Conservation (phyloP, 64 coral and sea anemone species). For the Porites australiensis region DNA sequence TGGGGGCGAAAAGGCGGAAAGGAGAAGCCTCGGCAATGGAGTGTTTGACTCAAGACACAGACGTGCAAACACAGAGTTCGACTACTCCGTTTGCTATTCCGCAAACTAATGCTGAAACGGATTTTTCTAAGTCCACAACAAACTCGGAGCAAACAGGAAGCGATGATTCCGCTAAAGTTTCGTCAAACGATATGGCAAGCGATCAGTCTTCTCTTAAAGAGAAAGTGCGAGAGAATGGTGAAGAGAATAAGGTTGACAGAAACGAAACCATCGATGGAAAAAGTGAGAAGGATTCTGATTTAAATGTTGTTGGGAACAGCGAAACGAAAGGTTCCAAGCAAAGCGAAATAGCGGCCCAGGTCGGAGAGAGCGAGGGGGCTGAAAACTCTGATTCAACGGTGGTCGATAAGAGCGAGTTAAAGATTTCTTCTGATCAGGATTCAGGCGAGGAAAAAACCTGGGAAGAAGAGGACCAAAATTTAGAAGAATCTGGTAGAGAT, state of each 20-base stretch:
- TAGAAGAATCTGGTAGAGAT: not conserved
- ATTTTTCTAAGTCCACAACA: not conserved
- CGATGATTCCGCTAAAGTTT: not conserved
- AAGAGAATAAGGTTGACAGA: not conserved
- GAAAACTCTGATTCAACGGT: not conserved
- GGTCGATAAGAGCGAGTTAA: not conserved
- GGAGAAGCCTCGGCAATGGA: not conserved
- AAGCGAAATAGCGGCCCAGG: no score
- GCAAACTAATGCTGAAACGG: not conserved
- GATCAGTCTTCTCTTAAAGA: not conserved
- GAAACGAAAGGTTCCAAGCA: not conserved
- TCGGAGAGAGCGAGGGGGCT: no score
- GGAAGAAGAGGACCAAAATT: not conserved
- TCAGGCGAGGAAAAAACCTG: not conserved
- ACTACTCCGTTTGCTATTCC: not conserved
- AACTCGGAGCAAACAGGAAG: not conserved
- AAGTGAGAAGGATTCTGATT: not conserved
- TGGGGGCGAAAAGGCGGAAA: conserved; percentile 16
- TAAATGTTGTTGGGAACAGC: not conserved
- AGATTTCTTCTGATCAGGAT: conserved; percentile 8
- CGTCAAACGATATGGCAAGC: not conserved
- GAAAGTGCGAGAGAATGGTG: not conserved
- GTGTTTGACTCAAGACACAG: not conserved
- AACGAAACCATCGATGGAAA: not conserved
- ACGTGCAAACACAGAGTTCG: not conserved